phyloP scores from a whole-genome alignment of 2,113 vertebrate species.

The Ceyx melanurus region DNA sequence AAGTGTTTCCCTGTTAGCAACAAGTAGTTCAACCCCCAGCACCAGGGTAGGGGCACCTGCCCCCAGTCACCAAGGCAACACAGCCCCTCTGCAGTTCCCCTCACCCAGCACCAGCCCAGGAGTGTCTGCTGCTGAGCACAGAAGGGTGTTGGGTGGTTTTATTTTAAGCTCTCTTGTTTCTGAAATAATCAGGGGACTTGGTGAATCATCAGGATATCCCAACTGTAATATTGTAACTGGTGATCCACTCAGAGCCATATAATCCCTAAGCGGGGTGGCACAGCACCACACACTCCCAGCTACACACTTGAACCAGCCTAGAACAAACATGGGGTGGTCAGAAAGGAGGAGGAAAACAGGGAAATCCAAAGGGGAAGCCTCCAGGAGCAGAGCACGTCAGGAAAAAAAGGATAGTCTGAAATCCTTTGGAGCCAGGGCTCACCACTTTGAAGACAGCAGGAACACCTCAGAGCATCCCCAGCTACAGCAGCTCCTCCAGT shows the following conservation, averaged over 20 bases:
- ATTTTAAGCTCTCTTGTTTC: slow-evolving; percentile 18
- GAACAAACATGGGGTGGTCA: neutral
- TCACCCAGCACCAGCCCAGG: neutral
- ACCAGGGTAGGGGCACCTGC: neutral
- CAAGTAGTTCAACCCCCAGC: neutral
- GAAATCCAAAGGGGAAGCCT: neutral
- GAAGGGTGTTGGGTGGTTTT: slow-evolving; percentile 33
- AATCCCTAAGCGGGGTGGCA: neutral
- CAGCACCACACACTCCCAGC: neutral
- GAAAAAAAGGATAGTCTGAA: neutral
- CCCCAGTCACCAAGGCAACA: neutral
- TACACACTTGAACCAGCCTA: neutral
- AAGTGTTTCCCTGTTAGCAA: neutral
- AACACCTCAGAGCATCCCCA: neutral
- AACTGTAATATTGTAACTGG: neutral
- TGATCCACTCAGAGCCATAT: neutral
- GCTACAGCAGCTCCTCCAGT: neutral
- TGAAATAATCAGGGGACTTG: neutral
- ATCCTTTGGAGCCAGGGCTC: fast-evolving
- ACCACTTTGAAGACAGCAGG: neutral
- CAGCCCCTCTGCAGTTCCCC: neutral
- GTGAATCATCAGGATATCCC: slow-evolving; percentile 35
- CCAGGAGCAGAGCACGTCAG: fast-evolving
- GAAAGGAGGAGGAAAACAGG: neutral
- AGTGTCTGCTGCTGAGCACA: neutral